A percentile compares a stretch with the other conserved stretches of the same genome.
Conservation (phyloP, 53 echinoderm and acorn worm genomes). For the Astropecten irregularis region DNA sequence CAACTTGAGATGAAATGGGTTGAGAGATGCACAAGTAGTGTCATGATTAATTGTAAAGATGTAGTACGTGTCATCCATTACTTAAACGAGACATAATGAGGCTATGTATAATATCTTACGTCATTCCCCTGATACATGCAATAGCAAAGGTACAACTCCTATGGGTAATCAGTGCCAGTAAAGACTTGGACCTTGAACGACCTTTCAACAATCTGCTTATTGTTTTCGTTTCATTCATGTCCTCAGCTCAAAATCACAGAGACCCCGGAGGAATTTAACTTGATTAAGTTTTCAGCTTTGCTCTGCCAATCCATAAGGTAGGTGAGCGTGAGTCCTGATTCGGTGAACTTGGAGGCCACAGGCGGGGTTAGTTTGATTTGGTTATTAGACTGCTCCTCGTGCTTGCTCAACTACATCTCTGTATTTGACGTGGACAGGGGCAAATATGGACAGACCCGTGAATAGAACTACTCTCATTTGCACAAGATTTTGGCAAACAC, state of each 20-base stretch:
- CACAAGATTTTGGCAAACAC: background rate
- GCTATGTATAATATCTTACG: background rate
- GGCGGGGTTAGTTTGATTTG: background rate
- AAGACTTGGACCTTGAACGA: background rate
- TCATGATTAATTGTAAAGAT: background rate
- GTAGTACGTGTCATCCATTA: slow-evolving; percentile 16
- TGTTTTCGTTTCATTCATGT: background rate
- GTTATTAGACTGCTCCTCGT: slow-evolving; percentile 1
- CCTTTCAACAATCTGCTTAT: background rate
- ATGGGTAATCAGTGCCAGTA: background rate
- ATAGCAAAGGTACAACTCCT: background rate
- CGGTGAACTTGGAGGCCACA: slow-evolving; percentile 29
- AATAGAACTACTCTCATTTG: background rate
- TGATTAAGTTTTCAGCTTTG: background rate
- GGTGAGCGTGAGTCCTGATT: background rate
- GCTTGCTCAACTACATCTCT: background rate
- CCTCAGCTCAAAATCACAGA: background rate
- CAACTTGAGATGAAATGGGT: too few species aligned
- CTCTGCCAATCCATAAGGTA: background rate
- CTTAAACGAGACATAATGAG: background rate
- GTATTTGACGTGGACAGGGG: background rate
- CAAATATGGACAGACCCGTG: background rate
- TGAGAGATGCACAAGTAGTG: background rate
- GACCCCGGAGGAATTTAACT: background rate
- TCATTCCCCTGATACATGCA: slow-evolving; percentile 4